These are phyloP conservation scores for Schizaphis graminum DNA, from an alignment of 2,888 invertebrate species.

Conservation along the genomic window DNA sequence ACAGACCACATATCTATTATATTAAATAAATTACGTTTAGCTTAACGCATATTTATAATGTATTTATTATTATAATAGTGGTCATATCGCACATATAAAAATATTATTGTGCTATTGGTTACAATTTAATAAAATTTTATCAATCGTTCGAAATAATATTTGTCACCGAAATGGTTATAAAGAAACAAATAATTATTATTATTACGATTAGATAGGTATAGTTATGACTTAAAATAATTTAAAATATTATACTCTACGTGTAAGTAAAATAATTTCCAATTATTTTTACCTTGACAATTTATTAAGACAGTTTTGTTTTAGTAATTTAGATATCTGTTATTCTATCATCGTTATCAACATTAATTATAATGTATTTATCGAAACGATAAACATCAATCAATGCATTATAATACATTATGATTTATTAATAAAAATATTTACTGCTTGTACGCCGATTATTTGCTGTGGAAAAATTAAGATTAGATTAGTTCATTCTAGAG, in stretches of 20 bases:
- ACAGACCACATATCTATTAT: neutral
- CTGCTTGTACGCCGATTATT: neutral
- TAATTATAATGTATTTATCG: neutral
- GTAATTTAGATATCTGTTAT: neutral
- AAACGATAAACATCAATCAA: neutral
- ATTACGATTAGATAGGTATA: neutral
- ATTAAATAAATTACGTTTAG: neutral
- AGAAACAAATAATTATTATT: neutral
- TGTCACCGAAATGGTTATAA: neutral
- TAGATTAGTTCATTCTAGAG: neutral
- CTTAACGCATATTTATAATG: too few species aligned
- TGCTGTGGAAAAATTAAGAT: neutral
- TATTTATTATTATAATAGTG: neutral
- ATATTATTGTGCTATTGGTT: neutral
- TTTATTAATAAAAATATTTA: neutral
- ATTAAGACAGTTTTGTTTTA: neutral
- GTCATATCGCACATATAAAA: neutral
- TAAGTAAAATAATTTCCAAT: neutral
- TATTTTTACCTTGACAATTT: neutral
- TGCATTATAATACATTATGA: neutral
- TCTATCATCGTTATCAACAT: neutral
- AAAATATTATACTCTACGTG: neutral
- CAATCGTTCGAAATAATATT: neutral
- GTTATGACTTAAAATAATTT: neutral
- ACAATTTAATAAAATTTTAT: neutral